Conservation (phyloP, 2,797 vertebrate genomes). For the Enoplosus armatus region DNA sequence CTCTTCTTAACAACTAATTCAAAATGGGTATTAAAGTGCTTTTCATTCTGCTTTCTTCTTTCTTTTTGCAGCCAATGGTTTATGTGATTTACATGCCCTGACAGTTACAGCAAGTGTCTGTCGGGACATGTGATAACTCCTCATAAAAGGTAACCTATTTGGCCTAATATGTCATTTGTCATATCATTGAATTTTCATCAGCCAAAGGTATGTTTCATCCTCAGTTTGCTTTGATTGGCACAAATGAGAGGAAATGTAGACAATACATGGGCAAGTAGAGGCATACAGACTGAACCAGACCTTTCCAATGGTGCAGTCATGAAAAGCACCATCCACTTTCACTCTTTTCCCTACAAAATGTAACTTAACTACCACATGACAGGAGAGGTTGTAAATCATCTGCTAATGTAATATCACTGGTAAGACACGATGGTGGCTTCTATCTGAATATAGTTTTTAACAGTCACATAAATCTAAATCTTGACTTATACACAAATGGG, state of each 20-base stretch:
- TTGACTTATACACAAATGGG: neutral
- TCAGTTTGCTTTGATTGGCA: constrained; percentile 67
- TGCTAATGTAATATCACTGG: constrained; percentile 7
- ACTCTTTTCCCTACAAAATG: constrained; percentile 27
- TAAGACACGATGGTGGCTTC: neutral
- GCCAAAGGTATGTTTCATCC: constrained; percentile 47
- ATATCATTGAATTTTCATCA: constrained; percentile 61
- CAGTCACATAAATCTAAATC: constrained; percentile 11
- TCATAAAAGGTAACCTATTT: constrained; percentile 53
- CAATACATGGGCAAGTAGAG: constrained; percentile 66
- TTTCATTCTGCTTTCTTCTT: constrained; percentile 20
- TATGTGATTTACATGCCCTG: constrained; percentile 40
- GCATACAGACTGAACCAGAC: constrained; percentile 45
- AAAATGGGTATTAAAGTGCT: neutral
- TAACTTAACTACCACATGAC: constrained; percentile 43
- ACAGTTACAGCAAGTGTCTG: constrained; percentile 50
- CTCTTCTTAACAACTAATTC: constrained; percentile 26
- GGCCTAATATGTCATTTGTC: constrained; percentile 65
- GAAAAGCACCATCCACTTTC: constrained; percentile 50
- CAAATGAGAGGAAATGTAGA: constrained; percentile 60
- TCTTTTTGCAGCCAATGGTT: constrained; percentile 24
- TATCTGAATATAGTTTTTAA: neutral
- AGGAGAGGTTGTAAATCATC: constrained; percentile 36
- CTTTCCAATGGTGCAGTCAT: constrained; percentile 45
- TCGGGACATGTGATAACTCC: constrained; percentile 48